Evolutionary conservation across 30 jellyfish, hydroid and myxozoan genomes (phyloP).

Genomic region (Aurelia aurita): DNA sequence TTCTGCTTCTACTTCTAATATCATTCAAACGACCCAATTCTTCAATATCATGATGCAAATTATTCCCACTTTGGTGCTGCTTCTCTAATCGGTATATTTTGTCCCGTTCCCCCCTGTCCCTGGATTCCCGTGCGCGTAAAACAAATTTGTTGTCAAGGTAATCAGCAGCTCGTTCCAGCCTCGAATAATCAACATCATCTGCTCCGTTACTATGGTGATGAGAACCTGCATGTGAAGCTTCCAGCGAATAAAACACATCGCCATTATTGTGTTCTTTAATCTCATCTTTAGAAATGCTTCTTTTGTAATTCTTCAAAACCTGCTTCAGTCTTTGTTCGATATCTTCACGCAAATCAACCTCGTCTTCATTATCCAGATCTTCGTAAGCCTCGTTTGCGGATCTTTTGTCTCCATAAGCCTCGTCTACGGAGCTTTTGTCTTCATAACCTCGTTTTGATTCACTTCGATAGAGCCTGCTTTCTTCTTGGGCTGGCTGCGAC

Average conservation of each 20-base stretch:
- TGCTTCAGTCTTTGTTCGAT: neutral
- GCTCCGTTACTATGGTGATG: slow-evolving; percentile 16
- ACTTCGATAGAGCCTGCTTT: neutral
- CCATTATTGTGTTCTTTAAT: neutral
- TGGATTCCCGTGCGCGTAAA: neutral
- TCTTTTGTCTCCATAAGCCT: neutral
- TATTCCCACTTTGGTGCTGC: neutral
- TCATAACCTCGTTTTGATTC: neutral
- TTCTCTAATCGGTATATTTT: too few relatives aligned
- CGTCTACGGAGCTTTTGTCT: neutral
- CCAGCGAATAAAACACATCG: neutral
- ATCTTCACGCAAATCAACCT: neutral
- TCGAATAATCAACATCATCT: slow-evolving; percentile 8
- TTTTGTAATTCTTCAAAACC: neutral
- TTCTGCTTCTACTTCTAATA: neutral
- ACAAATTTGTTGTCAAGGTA: neutral
- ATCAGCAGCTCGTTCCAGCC: neutral
- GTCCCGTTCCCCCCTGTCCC: neutral
- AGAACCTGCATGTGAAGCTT: neutral
- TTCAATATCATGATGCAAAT: neutral
- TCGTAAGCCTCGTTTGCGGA: neutral
- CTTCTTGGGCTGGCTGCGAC: neutral
- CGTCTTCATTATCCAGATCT: neutral
- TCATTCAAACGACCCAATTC: too few relatives aligned
- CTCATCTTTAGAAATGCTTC: neutral